Evolutionary conservation across 2,113 vertebrate genomes (phyloP).

Genomic region (Leucoraja erinaceus): DNA sequence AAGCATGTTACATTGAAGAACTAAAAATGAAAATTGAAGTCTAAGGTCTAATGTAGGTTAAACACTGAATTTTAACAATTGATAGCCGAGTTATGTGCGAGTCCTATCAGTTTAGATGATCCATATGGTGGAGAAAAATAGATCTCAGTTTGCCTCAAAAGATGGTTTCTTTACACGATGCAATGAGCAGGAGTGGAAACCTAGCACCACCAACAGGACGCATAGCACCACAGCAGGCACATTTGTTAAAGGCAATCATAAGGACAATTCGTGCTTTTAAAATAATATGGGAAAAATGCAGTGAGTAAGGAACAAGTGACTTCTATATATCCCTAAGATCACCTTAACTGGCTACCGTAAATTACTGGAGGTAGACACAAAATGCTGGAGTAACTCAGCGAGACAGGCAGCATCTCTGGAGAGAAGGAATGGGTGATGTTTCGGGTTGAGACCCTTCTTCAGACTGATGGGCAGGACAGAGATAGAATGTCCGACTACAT

Average conservation of each 20-base stretch:
- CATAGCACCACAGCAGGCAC: background rate
- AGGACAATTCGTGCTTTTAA: background rate
- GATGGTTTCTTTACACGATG: no score
- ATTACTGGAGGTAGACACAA: no score
- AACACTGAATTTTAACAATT: background rate
- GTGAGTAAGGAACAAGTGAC: background rate
- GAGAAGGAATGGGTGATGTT: no score
- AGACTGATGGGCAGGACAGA: no score
- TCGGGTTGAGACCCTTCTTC: no score
- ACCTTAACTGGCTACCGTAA: no score
- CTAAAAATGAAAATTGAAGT: background rate
- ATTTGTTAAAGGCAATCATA: background rate
- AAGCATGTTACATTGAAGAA: background rate
- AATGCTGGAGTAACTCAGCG: no score
- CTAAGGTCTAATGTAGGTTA: background rate
- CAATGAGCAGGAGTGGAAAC: background rate
- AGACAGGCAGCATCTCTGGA: no score
- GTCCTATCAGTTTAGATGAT: background rate
- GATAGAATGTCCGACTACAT: no score
- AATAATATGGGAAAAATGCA: background rate
- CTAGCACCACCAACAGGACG: slow-evolving; percentile 3
- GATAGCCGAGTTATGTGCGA: background rate
- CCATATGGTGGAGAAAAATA: background rate
- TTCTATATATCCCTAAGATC: background rate
- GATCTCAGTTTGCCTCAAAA: background rate